phyloP scores from a whole-genome alignment of 2,113 vertebrate species.

The Dermatemys mawii region DNA sequence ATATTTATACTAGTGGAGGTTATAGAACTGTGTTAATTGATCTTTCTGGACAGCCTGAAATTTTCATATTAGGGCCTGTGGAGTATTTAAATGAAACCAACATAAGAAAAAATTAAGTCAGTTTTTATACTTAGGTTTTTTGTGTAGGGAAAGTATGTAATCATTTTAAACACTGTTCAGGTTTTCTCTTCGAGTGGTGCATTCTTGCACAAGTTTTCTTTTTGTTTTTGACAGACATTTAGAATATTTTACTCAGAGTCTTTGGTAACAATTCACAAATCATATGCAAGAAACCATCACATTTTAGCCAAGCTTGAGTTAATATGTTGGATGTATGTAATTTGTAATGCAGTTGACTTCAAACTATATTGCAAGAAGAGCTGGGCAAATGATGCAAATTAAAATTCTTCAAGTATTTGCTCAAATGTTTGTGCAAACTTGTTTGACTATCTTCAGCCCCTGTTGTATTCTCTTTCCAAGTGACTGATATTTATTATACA shows the following conservation, averaged over 20 bases:
- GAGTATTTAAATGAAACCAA: constrained; percentile 29
- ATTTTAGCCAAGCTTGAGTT: background rate
- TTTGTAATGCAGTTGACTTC: background rate
- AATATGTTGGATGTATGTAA: background rate
- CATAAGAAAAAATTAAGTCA: constrained; percentile 4
- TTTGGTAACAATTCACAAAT: constrained; percentile 2
- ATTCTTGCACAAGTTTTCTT: background rate
- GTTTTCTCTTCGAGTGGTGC: background rate
- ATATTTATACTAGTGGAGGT: constrained; percentile 63
- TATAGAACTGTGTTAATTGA: constrained; percentile 50
- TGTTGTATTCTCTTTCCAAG: background rate
- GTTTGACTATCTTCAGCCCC: background rate
- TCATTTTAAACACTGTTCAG: background rate
- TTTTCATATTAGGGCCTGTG: constrained; percentile 27
- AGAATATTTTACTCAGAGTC: background rate
- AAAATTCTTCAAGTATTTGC: background rate
- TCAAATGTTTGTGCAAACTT: background rate
- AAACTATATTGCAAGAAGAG: background rate
- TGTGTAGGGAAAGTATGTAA: constrained; percentile 11
- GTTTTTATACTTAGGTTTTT: constrained; percentile 12
- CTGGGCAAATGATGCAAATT: background rate
- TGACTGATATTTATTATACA: background rate
- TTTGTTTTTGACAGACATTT: constrained; percentile 23
- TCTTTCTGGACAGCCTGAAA: constrained; percentile 26
- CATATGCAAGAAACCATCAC: background rate